Evolutionary conservation across 2,113 vertebrate species (phyloP), one percentile per base, ranked within the genome.

Genomic region (Peromyscus maniculatus): DNA sequence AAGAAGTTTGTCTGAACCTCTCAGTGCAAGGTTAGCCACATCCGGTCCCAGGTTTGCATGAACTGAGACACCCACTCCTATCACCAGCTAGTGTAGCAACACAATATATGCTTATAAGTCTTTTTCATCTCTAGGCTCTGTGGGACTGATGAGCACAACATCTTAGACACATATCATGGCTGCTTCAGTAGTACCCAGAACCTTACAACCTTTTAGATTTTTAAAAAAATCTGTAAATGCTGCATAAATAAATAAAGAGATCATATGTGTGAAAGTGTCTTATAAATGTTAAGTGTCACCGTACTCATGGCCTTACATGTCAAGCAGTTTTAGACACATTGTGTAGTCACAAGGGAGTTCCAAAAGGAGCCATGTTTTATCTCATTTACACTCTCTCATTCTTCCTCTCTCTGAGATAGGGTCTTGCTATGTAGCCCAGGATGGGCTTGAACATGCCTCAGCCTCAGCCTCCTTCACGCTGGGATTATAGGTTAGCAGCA

Each of bases 241-340:
- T 28, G 69, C 26, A 62, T 52, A 94, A 80, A 31, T 95, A 28
- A 91, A 78, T 87, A 93, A 94, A 87, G 67, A 95, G 66, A 62
- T 11, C n/a, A 86, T 46, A 67, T 90, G 72, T 46, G 12, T 91
- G 22, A 94, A 96, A 91, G 49, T 82, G 90, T 69, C 79, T 94
- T 87, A 84, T 79, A 74, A 97, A 64, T 89, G 59, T 78, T n/a
- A 91, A 95, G 93, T 24, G 28, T 69, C 82, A 71, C 24, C 15
- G 17, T 71, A 64, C 22, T 78, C 59, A 93, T 52, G 24, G 78
- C 49, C 46, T 19, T 86, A 80, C 3, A 49, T 15, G 31, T 66
- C 15, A 55, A 93, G 90, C 13, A 71, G 28, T 74, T 67, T 91
- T 86, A 57, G 24, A 62, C 66, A 5, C 82, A 64, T 3, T 84